Evolutionary conservation across 2,888 invertebrate genomes (phyloP).

Genomic region (Macrophya alboannulata): DNA sequence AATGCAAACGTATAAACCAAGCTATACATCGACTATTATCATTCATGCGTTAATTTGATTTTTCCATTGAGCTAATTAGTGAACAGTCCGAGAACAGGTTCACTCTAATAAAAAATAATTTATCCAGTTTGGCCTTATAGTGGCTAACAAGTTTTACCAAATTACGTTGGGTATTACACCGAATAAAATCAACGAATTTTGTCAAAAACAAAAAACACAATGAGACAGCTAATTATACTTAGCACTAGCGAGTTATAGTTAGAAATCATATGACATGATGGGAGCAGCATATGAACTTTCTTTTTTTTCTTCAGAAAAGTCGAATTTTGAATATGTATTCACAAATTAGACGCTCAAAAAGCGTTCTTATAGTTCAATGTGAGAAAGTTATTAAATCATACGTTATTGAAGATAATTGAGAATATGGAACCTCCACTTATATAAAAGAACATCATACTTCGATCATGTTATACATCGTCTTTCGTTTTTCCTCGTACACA

Average conservation of each 20-base stretch:
- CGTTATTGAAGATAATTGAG: background rate
- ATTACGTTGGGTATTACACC: background rate
- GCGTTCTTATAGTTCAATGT: background rate
- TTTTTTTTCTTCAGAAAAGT: background rate
- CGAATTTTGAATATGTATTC: background rate
- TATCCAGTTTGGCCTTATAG: background rate
- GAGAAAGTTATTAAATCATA: background rate
- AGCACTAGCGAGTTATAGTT: background rate
- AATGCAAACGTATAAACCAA: slow-evolving; percentile 20
- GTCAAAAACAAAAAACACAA: background rate
- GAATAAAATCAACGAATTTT: background rate
- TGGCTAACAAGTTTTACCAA: background rate
- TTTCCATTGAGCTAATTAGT: slow-evolving; percentile 7
- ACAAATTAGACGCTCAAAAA: background rate
- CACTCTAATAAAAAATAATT: background rate
- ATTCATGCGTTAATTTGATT: slow-evolving; percentile 5
- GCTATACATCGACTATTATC: slow-evolving; percentile 19
- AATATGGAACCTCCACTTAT: slow-evolving; percentile 3
- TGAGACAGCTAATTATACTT: background rate
- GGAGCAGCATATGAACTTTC: background rate
- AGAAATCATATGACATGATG: background rate
- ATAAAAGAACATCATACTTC: background rate
- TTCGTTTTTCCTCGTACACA: background rate
- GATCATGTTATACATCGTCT: background rate
- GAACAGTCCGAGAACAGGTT: background rate